Evolutionary conservation across 2,113 vertebrate species (phyloP).

Genomic region (Lathamus discolor): DNA sequence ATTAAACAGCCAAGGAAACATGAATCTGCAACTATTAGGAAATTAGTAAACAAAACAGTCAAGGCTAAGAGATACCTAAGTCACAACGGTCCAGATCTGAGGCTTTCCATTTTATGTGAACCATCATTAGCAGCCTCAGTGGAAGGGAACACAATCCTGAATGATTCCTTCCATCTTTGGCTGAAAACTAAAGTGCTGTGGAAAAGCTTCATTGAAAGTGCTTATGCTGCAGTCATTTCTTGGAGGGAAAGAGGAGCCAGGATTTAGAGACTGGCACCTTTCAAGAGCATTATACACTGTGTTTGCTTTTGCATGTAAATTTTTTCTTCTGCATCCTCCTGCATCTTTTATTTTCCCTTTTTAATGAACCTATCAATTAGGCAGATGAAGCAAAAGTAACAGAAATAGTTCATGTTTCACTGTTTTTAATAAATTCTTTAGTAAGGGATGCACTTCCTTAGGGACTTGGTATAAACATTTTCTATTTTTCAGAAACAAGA

Average conservation of each 20-base stretch:
- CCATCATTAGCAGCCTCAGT: not conserved
- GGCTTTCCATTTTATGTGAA: not conserved
- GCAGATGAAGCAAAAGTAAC: conserved; percentile 23
- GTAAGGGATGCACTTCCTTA: not conserved
- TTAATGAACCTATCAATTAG: conserved; percentile 46
- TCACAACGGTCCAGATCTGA: not conserved
- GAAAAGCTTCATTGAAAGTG: not conserved
- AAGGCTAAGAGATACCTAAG: not conserved
- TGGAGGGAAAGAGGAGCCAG: not conserved
- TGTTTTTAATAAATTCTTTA: not conserved
- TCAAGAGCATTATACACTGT: not conserved
- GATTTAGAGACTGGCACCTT: not conserved
- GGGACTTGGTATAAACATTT: not conserved
- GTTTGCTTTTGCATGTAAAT: conserved; percentile 16
- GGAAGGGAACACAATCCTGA: not conserved
- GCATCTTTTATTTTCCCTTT: not conserved
- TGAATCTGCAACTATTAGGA: not conserved
- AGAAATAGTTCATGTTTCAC: not conserved
- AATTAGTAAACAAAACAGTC: not conserved
- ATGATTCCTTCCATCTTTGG: not conserved
- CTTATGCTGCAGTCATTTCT: not conserved
- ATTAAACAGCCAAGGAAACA: not conserved
- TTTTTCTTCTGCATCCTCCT: not conserved
- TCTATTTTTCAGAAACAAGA: not conserved
- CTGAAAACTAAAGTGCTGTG: not conserved